Conservation (phyloP, 2,113 vertebrate species). For the Peromyscus polionotus region DNA sequence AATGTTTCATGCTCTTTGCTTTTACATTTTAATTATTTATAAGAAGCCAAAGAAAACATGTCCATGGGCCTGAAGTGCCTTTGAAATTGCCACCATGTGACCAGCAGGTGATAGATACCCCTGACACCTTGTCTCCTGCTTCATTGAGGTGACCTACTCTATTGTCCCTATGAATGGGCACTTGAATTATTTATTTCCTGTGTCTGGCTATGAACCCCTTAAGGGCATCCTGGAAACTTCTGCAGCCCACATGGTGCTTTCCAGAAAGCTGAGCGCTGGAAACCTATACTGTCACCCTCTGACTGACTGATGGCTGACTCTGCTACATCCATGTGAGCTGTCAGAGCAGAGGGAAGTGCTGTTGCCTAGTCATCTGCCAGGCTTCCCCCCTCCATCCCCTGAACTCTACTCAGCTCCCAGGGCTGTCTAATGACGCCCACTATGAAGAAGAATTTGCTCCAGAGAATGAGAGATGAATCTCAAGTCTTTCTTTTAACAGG, state of each 20-base stretch:
- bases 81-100: background rate
- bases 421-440: accelerated
- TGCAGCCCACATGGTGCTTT: background rate
- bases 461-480: accelerated
- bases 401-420: accelerated
- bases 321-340: background rate
- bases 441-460: background rate
- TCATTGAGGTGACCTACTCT: background rate
- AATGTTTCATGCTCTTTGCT: background rate
- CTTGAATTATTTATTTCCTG: background rate
- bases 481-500: accelerated
- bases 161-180: background rate
- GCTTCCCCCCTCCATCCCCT: background rate
- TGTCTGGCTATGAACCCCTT: background rate
- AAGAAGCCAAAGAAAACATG: background rate
- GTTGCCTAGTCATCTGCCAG: background rate
- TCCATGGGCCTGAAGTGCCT: background rate
- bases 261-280: background rate
- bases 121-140: background rate
- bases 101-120: background rate
- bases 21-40: background rate
- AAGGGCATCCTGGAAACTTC: background rate
- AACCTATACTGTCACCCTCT: background rate
- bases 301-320: background rate
- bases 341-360: background rate